These are phyloP conservation scores for Formica aserva DNA, from an alignment of 2,888 invertebrate species.

Conservation along the genomic window DNA sequence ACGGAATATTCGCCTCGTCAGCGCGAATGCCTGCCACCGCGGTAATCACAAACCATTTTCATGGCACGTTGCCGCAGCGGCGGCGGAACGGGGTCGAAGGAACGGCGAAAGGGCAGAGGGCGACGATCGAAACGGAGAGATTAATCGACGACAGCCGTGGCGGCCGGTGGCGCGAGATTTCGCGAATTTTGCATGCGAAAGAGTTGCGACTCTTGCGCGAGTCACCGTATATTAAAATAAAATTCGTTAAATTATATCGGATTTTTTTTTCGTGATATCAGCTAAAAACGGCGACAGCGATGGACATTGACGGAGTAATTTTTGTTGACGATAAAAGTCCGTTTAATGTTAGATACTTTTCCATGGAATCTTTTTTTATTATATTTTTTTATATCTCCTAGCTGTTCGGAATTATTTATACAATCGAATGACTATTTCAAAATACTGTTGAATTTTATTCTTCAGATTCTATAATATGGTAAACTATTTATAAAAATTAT, in stretches of 20 bases:
- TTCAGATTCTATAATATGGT: background rate
- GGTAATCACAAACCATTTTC: slow-evolving; percentile 49
- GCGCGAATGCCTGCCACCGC: slow-evolving; percentile 38
- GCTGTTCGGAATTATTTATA: background rate
- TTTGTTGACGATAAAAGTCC: background rate
- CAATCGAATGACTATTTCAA: background rate
- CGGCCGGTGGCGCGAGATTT: slow-evolving; percentile 21
- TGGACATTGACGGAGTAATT: background rate
- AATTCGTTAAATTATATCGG: background rate
- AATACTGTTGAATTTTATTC: background rate
- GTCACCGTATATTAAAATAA: background rate
- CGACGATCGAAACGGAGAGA: slow-evolving; percentile 49
- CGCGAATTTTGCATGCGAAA: slow-evolving; percentile 11
- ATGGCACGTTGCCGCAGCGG: slow-evolving; percentile 29
- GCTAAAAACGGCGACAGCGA: background rate
- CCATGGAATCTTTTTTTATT: background rate
- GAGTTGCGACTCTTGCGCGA: background rate
- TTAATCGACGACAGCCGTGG: slow-evolving; percentile 33
- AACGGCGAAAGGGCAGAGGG: slow-evolving; percentile 43
- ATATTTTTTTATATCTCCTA: background rate
- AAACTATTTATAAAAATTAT: background rate
- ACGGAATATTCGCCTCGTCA: slow-evolving; percentile 46
- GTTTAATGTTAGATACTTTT: slow-evolving; percentile 2
- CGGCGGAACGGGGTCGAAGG: slow-evolving; percentile 46
- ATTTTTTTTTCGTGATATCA: background rate